Base-by-base conservation (phyloP, 2,113 vertebrate species). In the Colinus virginianus region DNA sequence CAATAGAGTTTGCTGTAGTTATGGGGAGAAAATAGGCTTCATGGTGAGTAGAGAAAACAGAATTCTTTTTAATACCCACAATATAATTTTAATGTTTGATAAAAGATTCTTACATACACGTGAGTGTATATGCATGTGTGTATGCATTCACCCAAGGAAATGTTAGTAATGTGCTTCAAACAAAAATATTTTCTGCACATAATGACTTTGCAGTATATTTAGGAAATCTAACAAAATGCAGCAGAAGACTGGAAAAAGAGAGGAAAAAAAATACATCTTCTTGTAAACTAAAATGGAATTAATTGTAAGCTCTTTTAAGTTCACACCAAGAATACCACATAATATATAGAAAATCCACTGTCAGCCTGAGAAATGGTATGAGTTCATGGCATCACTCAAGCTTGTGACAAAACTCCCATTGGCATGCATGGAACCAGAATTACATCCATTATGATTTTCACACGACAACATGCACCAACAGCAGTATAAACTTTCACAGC, bases 1-100 rank as follows among this genome's bases (percentile, higher is more conserved):
- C 90, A 85, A 51, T 42, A 85, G 71, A 82, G 59, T 92, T 93
- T 79, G 10, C 71, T 77, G 30, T 67, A 85, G 68, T 82, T 94
- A 85, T 62, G 71, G 88, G 55, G 78, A 95, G 36, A 84, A 90
- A 92, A 87, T 30, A 55, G 20, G 11, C 59, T 89, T 87, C 87
- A n/a, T 49, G 32, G 21, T 67, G 70, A 89, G 51, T 30, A 82
- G 45, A 77, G 21, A 79, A 89, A 89, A 68, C 20, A 79, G n/a
- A 89, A 25, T 43, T 80, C 6, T 88, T 90, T 90, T 46, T 40
- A 78, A 71, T 81, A 84, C 49, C 46, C 30, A 61, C 28, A 53
- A 4, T 58, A 61, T 34, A 0, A 0, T 82, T 88, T 79, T 55
- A 82, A 42, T 74, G 13, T 56, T 87, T 91, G 25, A 83, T 48